Base-by-base conservation (phyloP, 1,140 invertebrate genomes). In the Drosophila santomea region DNA sequence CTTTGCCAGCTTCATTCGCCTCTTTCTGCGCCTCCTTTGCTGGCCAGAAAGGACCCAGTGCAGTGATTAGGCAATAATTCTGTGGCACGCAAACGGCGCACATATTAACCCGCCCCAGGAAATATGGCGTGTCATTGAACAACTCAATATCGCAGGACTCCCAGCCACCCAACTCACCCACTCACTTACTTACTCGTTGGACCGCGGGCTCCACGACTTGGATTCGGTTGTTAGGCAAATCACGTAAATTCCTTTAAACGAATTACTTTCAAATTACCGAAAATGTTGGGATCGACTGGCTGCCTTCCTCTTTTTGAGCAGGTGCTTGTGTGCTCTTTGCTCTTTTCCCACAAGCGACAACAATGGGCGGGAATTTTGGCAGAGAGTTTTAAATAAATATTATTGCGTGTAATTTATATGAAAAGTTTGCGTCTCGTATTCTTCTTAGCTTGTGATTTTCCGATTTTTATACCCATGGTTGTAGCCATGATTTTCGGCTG, bases 21-120 rank as follows among this genome's bases (percentile, higher is more conserved):
- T 10, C 20, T 11, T 12, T 12, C 39, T 4, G 14, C 36, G 3
- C 12, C 12, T 23, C 23, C 39, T 32, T 59, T 57, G 44, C 47
- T 47, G 52, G 20, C 11, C 28, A 41, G n/a, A 25, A 25, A 14
- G 64, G 39, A 23, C 48, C 76, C 67, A 50, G 67, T 83, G 54
- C 80, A 89, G 84, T 88, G 84, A 88, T 88, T 83, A 88, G 84
- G 84, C 80, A 89, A 78, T 79, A 88, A 77, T 83, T 88, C 74
- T 67, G 39, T 57, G 64, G 62, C 75, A 67, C 61, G 64, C 73
- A 60, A 68, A 57, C 69, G 38, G 32, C 11, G 52, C 47, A 47
- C 71, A 75, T 74, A 75, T 66, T 57, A 75, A 75, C 59, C 45
- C 39, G 48, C 52, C 56, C 51, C 38, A 7, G 48, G 36, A 56